phyloP scores from a whole-genome alignment of 1,140 invertebrate species.

The Littorina saxatilis region DNA sequence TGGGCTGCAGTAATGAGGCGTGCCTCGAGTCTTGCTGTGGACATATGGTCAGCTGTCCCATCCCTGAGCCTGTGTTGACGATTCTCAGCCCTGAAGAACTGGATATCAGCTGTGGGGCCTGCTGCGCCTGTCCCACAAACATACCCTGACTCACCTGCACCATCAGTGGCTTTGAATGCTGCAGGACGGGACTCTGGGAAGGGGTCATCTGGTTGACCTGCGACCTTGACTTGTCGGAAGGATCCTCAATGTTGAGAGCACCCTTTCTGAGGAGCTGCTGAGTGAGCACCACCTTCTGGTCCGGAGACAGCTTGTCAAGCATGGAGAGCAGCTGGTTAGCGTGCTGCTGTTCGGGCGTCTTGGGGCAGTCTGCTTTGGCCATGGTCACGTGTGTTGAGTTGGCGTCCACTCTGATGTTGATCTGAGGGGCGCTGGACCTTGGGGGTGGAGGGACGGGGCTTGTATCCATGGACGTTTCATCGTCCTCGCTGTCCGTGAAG shows the following conservation, averaged over 20 bases:
- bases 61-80: neutral
- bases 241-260: slow-evolving; percentile 24
- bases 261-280: slow-evolving; percentile 32
- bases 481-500: slow-evolving; percentile 35
- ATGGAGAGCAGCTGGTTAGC: slow-evolving; percentile 17
- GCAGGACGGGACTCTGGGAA: neutral
- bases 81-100: neutral
- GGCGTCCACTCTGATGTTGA: neutral
- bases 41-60: neutral
- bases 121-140: neutral
- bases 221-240: neutral
- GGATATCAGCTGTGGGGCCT: neutral
- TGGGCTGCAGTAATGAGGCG: neutral
- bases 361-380: neutral
- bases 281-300: slow-evolving; percentile 34
- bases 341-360: neutral
- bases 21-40: neutral
- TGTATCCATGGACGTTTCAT: neutral
- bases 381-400: neutral
- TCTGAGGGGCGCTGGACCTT: neutral
- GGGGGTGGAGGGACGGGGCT: neutral
- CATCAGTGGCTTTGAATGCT: neutral
- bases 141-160: neutral
- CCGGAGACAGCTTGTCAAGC: slow-evolving; percentile 12
- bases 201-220: neutral